These are phyloP conservation scores for Papilio demoleus DNA, from an alignment of 2,888 invertebrate genomes.

Conservation along the genomic window DNA sequence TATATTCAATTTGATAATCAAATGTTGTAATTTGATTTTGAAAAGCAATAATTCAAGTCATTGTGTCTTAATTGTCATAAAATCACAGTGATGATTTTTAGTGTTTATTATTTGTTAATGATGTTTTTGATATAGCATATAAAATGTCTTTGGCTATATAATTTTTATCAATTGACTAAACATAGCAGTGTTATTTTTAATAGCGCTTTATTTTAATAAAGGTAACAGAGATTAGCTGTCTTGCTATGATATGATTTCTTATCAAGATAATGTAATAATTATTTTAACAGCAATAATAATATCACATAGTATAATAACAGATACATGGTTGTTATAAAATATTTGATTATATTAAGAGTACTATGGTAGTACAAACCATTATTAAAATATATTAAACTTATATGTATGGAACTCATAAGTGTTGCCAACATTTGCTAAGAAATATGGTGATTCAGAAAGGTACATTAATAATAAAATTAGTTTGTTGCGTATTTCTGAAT, in stretches of 20 bases:
- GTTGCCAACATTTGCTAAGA: slow-evolving; percentile 4
- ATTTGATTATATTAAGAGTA: slow-evolving; percentile 41
- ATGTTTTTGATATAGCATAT: slow-evolving; percentile 17
- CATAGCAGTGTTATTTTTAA: slow-evolving; percentile 22
- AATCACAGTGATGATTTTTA: slow-evolving; percentile 13
- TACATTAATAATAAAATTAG: too few relatives aligned
- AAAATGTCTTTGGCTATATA: slow-evolving; percentile 9
- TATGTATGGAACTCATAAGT: background rate
- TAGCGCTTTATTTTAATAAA: slow-evolving; percentile 16
- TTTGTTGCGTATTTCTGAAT: too few relatives aligned
- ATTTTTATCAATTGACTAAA: slow-evolving; percentile 17
- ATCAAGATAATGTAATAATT: slow-evolving; percentile 21
- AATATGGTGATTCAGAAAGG: too few relatives aligned
- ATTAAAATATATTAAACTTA: background rate
- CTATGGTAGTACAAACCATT: slow-evolving; percentile 16
- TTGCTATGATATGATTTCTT: slow-evolving; percentile 15
- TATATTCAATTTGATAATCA: slow-evolving; percentile 19
- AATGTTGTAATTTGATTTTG: slow-evolving; percentile 32
- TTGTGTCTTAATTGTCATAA: slow-evolving; percentile 26
- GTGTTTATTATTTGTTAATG: slow-evolving; percentile 16
- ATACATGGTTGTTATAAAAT: slow-evolving; percentile 25
- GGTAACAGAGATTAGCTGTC: slow-evolving; percentile 5
- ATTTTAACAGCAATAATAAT: slow-evolving; percentile 23
- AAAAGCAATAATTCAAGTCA: slow-evolving; percentile 37
- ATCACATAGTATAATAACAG: slow-evolving; percentile 14